These are phyloP conservation scores for Eufriesea mexicana DNA, from an alignment of 1,140 invertebrate species.

Conservation along the genomic window DNA sequence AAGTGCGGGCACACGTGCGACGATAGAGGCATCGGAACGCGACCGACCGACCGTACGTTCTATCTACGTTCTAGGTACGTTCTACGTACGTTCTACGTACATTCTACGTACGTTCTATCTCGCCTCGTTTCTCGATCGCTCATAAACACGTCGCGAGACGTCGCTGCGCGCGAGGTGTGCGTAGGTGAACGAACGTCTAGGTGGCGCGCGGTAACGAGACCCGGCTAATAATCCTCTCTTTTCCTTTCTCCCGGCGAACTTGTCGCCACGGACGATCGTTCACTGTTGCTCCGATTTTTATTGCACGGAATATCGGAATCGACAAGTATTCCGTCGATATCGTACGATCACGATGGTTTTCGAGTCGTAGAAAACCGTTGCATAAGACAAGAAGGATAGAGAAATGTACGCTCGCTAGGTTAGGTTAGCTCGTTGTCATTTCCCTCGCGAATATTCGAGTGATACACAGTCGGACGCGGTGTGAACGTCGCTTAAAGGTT, in stretches of 20 bases:
- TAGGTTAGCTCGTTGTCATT: no score
- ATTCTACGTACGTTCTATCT: slow-evolving; percentile 26
- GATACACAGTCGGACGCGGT: slow-evolving; percentile 9
- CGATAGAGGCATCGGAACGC: slow-evolving; percentile 47
- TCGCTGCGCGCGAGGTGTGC: slow-evolving; percentile 19
- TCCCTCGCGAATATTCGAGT: background rate
- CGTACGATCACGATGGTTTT: no score
- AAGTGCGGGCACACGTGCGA: slow-evolving; percentile 19
- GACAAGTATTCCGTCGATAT: no score
- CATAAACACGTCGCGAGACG: slow-evolving; percentile 53
- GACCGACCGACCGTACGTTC: no score
- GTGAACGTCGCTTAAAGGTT: slow-evolving; percentile 73
- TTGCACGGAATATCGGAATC: background rate
- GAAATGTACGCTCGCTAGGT: no score
- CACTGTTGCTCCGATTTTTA: background rate
- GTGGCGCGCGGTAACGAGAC: slow-evolving; percentile 48
- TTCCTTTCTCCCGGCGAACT: slow-evolving; percentile 2
- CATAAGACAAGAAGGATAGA: no score
- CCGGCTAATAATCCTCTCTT: slow-evolving; percentile 55
- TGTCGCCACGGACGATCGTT: background rate
- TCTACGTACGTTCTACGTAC: no score
- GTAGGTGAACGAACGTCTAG: slow-evolving; percentile 64
- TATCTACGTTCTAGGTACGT: no score
- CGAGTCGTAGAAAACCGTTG: no score
- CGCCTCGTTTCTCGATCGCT: slow-evolving; percentile 29